Percentiles rank a stretch among this genome's conserved stretches.
Evolutionary conservation across 2,797 vertebrate genomes (phyloP).

Genomic region (Rhinatrema bivittatum): DNA sequence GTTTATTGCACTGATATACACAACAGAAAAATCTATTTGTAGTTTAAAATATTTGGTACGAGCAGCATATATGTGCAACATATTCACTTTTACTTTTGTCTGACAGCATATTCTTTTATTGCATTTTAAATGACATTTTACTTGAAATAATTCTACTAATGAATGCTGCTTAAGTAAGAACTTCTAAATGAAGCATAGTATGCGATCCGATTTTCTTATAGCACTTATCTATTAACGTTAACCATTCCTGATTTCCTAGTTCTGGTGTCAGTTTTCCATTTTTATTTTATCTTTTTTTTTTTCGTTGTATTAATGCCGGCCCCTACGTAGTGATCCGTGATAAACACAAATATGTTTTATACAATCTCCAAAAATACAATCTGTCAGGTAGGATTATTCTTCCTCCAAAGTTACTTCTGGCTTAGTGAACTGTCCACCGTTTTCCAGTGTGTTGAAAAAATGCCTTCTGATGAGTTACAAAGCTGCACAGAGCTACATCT

Average conservation of each 20-base stretch:
- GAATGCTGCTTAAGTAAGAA: constrained; percentile 10
- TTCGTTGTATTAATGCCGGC: too few relatives aligned
- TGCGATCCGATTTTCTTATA: constrained; percentile 2
- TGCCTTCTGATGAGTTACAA: constrained; percentile 20
- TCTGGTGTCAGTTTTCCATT: constrained; percentile 5
- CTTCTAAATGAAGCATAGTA: constrained; percentile 28
- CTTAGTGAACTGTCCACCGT: constrained; percentile 16
- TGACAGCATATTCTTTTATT: constrained; percentile 10
- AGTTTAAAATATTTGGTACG: too few relatives aligned
- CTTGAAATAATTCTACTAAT: constrained; percentile 30
- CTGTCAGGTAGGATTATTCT: neutral
- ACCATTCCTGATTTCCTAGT: constrained; percentile 29
- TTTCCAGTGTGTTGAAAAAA: neutral
- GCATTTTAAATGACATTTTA: constrained; percentile 20
- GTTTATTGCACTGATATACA: too few relatives aligned
- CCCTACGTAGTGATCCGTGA: neutral
- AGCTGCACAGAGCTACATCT: constrained; percentile 21
- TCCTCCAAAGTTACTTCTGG: constrained; percentile 49
- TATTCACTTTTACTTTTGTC: constrained; percentile 14
- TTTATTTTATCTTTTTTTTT: too few relatives aligned
- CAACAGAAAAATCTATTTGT: too few relatives aligned
- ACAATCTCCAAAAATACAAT: too few relatives aligned
- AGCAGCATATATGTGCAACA: too few relatives aligned
- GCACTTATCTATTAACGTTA: constrained; percentile 18
- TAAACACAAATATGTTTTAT: neutral